Base-by-base conservation (phyloP, 2,888 invertebrate species). In the Steinernema carpocapsae region DNA sequence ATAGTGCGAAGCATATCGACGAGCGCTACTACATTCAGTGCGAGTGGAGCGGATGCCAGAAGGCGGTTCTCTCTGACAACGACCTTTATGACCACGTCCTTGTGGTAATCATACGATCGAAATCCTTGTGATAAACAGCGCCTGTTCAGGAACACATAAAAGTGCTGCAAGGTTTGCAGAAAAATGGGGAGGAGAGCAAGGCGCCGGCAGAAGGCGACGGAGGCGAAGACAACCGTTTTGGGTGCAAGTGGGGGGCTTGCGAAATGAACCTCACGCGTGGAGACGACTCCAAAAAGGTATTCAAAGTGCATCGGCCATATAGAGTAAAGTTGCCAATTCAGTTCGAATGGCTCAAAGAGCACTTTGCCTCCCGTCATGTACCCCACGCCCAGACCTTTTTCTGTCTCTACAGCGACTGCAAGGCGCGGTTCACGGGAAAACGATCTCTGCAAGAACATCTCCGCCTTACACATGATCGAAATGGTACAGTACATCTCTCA, bases 261-360 rank as follows among this genome's bases (percentile, higher is more conserved):
- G 80, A 80, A n/a, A 75, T 76, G 80, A 72, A 43, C 12, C 42
- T 77, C 48, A 74, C 72, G 45, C 59, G 80, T 7, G 79, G 79
- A 1, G 75, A 76, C 46, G 70, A 29, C 7, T 72, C 80, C n/a
- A 79, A 79, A 56, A 75, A 79, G 75, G 79, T 78, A 43, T 1
- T 42, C 14, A 22, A 4, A 29, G 26, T 12, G 32, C 42, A n/a
- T n/a, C n/a, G n/a, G n/a, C n/a, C n/a, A n/a, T n/a, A n/a, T n/a
- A n/a, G n/a, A 37, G 37, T 6, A 37, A 37, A 3, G 10, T 37
- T 37, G 17, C 7, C 17, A 4, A 51, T 79, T 46, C 43, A 79
- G 79, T 76, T 80, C 24, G 79, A 79, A 22, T 79, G 80, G 79
- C 70, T 79, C 10, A 71, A 73, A 10, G 59, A 51, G 14, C 79